Evolutionary conservation across 2,888 invertebrate species (phyloP).

Genomic region (Ditula angustiorana): DNA sequence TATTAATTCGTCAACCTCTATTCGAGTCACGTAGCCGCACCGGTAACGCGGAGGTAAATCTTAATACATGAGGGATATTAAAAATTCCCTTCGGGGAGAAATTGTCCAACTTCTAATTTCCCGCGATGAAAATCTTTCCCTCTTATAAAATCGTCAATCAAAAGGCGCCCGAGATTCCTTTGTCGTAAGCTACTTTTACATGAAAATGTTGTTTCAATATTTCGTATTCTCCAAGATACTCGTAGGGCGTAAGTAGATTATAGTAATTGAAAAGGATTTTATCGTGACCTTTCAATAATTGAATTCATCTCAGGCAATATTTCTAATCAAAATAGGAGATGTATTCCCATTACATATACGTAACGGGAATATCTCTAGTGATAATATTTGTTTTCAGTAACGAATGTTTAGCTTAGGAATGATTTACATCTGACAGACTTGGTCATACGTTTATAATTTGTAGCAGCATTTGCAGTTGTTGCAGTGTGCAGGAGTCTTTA

Average conservation of each 20-base stretch:
- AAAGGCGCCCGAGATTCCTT: conserved; percentile 60
- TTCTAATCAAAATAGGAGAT: background rate
- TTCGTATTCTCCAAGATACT: conserved; percentile 43
- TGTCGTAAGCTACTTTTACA: conserved; percentile 57
- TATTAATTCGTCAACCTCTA: conserved; percentile 28
- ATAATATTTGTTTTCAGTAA: too few species aligned
- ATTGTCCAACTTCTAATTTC: conserved; percentile 66
- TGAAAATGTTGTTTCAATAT: conserved; percentile 53
- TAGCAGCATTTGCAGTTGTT: too few species aligned
- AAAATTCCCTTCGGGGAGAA: conserved; percentile 63
- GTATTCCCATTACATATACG: too few species aligned
- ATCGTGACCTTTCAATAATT: conserved; percentile 11
- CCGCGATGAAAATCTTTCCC: conserved; percentile 67
- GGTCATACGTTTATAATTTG: too few species aligned
- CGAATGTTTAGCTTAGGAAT: too few species aligned
- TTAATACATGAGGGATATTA: conserved; percentile 64
- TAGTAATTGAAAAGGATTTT: conserved; percentile 33
- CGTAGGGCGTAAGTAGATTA: conserved; percentile 32
- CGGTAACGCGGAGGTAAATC: conserved; percentile 58
- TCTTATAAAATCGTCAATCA: conserved; percentile 71
- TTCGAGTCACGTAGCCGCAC: conserved; percentile 48
- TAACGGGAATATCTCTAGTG: too few species aligned
- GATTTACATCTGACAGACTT: too few species aligned
- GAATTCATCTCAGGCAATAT: conserved; percentile 1
- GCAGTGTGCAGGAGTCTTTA: too few species aligned